Evolutionary conservation across 1,140 invertebrate genomes (phyloP), one percentile per base, ranked within the genome.

Genomic region (Batillaria attramentaria): DNA sequence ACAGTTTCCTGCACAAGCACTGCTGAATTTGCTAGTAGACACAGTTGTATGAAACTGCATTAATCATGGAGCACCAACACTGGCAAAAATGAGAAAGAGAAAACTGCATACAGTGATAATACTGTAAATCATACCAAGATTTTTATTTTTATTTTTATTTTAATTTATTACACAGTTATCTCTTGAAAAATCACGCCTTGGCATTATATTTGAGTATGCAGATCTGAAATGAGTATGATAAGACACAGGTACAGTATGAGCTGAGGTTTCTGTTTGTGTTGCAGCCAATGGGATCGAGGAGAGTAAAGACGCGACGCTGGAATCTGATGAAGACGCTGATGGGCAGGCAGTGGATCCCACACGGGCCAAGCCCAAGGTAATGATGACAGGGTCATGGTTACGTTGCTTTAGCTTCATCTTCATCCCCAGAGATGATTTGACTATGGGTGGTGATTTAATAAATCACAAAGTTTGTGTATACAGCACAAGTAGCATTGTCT

Each of bases 281-380:
- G 35, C 57, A 75, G 73, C 42, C 3, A 62, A 75, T 75, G 73
- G 73, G 13, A 5, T 75, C 13, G 73, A 62, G 33, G 73, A 75
- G 3, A 62, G 31, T 6, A 65, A 3, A 0, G 73, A 13, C 20
- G 3, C 18, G 2, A 13, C 6, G 20, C 5, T 35, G 33, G 73
- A 33, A 31, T 28, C 39, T 28, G 62, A 76, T 20, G 79, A 80
- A 3, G 79, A 80, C 46, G 79, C 66, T 13, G 79, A 80, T 20
- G 79, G 74, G 16, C 79, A 76, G 42, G 10, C 65, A 31, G 65
- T 60, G 28, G 79, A 80, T 68, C 65, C 68, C 20, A 41, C 57
- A 3, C 41, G 33, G 33, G 24, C 66, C 20, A 80, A 70, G n/a
- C 79, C 74, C 37, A 76, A 76, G 66, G 72, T 80, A 76, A 18